Base-by-base conservation (phyloP, 2,113 vertebrate genomes). In the Solenodon paradoxus region DNA sequence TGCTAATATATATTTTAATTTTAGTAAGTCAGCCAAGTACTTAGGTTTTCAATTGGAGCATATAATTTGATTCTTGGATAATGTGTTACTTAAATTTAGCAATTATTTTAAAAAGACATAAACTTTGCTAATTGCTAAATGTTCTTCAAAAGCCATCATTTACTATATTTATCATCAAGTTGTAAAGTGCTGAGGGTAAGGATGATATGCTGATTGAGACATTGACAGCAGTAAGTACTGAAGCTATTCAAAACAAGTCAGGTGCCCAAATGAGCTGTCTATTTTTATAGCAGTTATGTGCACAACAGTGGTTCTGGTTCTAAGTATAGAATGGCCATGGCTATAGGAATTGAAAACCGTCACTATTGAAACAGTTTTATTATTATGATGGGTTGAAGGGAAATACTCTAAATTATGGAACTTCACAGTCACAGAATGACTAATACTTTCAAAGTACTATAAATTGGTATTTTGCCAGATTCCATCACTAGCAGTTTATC, bases 201-300 rank as follows among this genome's bases (percentile, higher is more conserved):
- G 12, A 51, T 75, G 51, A 64, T 38, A 42, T 51, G 51, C 19
- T 96, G 87, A 78, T 78, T 61, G 79, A 96, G 30, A 19, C 80
- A 83, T 16, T 94, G 95, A 51, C 57, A 92, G 91, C 30, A 53
- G 1, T 80, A 59, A 93, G 90, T 77, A 94, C 38, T 59, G 59
- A 88, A 53, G 72, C 82, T 79, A 30, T 87, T 96, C 61, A 92
- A 61, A 97, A 24, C 68, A 57, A 47, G 45, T 51, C 87, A 86
- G 0, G 5, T 80, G 53, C 42, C 68, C 81, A 49, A 61, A 71
- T 53, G 9, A 92, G 38, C 5, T 0, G 22, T 59, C 84, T 86
- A 9, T 49, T 96, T 95, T 92, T 94, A 9, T 42, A 92, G 6
- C 53, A 55, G 12, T 72, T 47, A 2, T 42, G 79, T 66, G 30